Evolutionary conservation across 1,140 invertebrate genomes (phyloP).

Genomic region (Conus betulinus): DNA sequence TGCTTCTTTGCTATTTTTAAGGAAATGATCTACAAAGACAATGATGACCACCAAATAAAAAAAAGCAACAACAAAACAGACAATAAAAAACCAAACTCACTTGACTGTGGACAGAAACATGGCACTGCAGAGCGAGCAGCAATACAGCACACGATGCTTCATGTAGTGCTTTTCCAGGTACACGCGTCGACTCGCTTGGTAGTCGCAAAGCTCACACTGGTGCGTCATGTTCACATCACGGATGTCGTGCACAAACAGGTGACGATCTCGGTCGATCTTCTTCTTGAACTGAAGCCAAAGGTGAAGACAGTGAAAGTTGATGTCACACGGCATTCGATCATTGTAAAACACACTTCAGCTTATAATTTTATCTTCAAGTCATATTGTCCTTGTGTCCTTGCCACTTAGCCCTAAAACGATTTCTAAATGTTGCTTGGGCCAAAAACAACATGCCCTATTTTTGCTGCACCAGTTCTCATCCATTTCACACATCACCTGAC

Average conservation of each 20-base stretch:
- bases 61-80: background rate
- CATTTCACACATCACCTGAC: no score
- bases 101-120: conserved; percentile 52
- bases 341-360: no score
- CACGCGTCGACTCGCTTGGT: conserved; percentile 66
- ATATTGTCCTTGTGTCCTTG: no score
- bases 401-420: no score
- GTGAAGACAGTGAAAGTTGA: background rate
- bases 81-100: background rate
- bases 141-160: conserved; percentile 71
- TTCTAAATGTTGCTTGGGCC: no score
- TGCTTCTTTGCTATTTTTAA: background rate
- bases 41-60: background rate
- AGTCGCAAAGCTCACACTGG: conserved; percentile 72
- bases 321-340: no score
- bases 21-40: background rate
- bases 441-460: no score
- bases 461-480: no score
- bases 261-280: conserved; percentile 73
- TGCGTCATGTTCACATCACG: conserved; percentile 66
- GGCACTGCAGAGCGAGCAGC: conserved; percentile 57
- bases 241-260: conserved; percentile 74
- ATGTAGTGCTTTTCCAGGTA: conserved; percentile 74
- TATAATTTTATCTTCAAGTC: no score
- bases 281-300: conserved; percentile 69